Evolutionary conservation across 2,888 invertebrate species (phyloP), one percentile per base, ranked within the genome.

Genomic region (Limnephilus rhombicus): DNA sequence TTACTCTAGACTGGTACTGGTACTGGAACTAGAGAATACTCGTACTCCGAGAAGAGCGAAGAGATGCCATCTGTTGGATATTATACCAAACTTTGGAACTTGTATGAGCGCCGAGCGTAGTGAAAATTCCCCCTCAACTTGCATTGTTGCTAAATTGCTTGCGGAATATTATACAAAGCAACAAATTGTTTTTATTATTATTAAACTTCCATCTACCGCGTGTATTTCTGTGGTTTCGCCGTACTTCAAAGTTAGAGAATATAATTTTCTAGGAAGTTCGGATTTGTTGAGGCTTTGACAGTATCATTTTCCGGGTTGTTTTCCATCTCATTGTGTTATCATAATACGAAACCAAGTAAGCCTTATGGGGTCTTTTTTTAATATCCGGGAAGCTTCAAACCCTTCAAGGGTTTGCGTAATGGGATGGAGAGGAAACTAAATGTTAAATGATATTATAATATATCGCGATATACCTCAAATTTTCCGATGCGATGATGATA

Each of bases 381-480:
- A 86, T 86, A 86, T 45, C 86, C 31, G 45, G 53, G 15, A 29
- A 86, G 86, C 45, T 45, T 86, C 45, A 53, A 86, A 86, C 86
- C 31, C 86, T 86, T 86, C 15, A 49, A 31, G n/a, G 24, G 45
- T 13, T 41, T 68, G 24, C 68, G 68, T 24, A 68, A 68, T 68
- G 9, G 9, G 24, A 68, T 2, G 68, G 68, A 68, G 68, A 68
- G 68, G 68, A 68, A 68, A n/a, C 24, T 9, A 24, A 68, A 68
- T 24, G 1, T 24, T 68, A 53, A 53, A 53, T 53, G 4, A 68
- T 24, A 18, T 53, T 24, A 18, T 53, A 53, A 68, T n/a, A 68
- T 24, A 68, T 24, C 2, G 18, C 68, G 24, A 68, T 34, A 34
- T 34, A 7, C 68, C 53, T 0, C 37, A 37, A 24, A 68, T 68